Percentiles rank a stretch among this genome's conserved stretches.
Conservation (phyloP, 2,888 invertebrate species). For the Phasia obesa region DNA sequence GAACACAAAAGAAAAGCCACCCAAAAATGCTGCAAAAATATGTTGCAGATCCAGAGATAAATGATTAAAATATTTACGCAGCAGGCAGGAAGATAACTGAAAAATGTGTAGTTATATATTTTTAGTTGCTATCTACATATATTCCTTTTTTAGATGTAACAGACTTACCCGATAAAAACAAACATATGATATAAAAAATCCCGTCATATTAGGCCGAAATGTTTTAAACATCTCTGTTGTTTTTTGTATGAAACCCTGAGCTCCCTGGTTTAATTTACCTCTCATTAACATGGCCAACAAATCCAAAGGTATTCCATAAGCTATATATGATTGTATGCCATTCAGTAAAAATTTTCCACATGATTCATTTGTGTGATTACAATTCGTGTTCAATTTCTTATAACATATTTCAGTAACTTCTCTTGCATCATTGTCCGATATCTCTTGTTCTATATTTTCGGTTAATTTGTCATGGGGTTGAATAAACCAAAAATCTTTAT, state of each 20-base stretch:
- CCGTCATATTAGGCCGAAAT: constrained; percentile 70
- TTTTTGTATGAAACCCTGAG: constrained; percentile 10
- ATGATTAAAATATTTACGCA: constrained; percentile 53
- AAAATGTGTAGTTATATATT: not conserved
- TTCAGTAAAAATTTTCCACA: constrained; percentile 70
- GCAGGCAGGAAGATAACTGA: constrained; percentile 65
- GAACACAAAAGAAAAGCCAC: constrained; percentile 66
- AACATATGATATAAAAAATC: constrained; percentile 75
- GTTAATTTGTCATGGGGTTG: constrained; percentile 59
- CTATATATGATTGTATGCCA: constrained; percentile 74
- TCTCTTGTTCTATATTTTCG: not conserved
- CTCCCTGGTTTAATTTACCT: constrained; percentile 27
- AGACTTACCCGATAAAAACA: constrained; percentile 77
- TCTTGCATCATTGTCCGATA: not conserved
- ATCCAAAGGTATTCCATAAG: constrained; percentile 75
- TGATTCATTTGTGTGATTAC: constrained; percentile 58
- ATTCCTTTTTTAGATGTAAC: too few relatives aligned
- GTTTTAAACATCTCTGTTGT: constrained; percentile 35
- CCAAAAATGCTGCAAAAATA: constrained; percentile 64
- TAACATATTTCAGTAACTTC: not conserved
- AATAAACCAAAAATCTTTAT: constrained; percentile 77
- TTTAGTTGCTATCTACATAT: not conserved
- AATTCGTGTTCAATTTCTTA: constrained; percentile 28
- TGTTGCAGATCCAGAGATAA: constrained; percentile 52
- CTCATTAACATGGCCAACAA: constrained; percentile 71